Evolutionary conservation across 2,888 invertebrate species (phyloP), one percentile per base, ranked within the genome.

Genomic region (Miltochrista miniata): DNA sequence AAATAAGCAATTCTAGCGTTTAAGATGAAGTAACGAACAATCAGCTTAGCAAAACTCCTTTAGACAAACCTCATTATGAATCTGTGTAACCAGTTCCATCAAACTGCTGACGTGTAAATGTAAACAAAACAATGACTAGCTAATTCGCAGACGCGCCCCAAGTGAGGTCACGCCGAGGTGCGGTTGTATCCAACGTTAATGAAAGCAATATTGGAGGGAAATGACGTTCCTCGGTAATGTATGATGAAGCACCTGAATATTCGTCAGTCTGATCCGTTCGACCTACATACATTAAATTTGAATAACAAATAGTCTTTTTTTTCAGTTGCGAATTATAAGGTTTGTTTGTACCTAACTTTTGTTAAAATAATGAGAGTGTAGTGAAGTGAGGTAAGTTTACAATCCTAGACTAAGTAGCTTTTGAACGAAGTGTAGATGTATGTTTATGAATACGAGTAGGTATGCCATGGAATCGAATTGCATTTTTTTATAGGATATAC

Each of bases 51-150:
- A 54, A 56, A 53, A 47, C 51, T 48, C 47, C 49, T 33, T 43
- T 36, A 42, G 53, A 62, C 56, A 50, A 52, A 48, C 56, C 72
- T 72, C 68, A 72, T 76, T 72, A 71, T 66, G 66, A 73, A 75
- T 75, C 76, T 63, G 51, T 65, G 67, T 73, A 75, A 74, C 75
- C 76, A 68, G 68, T 67, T 68, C 61, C 56, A 60, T 76, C 74
- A 80, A 82, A 80, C 75, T 76, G 88, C 87, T 87, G 88, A 90
- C 87, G 90, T 89, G 88, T 88, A 89, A 90, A 88, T 88, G 85
- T 87, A 88, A 89, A 83, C 87, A 89, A 87, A 90, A 88, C 87
- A 89, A 85, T 90, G 90, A 90, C 83, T 90, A 71, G 87, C 85
- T 87, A 86, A 88, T 89, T 87, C 76, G 62, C 67, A 53, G 59